Evolutionary conservation across 2,113 vertebrate species (phyloP).

Genomic region (Ophiodon elongatus): DNA sequence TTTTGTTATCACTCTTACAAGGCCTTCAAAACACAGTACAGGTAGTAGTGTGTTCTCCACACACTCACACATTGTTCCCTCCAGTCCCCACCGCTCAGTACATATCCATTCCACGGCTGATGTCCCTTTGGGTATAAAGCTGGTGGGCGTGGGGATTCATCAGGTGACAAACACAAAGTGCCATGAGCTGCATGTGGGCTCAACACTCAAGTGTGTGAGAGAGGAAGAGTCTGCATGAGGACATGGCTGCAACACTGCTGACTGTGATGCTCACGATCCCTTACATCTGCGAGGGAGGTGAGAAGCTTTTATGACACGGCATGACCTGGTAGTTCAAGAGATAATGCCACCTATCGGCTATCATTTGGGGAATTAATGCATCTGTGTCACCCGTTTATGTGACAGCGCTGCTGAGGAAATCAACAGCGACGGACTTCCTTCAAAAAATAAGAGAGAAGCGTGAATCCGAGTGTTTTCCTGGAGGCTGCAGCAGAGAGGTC

Average conservation of each 20-base stretch:
- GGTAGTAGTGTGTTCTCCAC: background rate
- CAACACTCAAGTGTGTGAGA: slow-evolving; percentile 30
- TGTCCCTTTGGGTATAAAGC: slow-evolving; percentile 14
- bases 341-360: background rate
- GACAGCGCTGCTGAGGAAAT: slow-evolving; percentile 76
- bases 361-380: background rate
- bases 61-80: background rate
- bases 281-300: slow-evolving; percentile 79
- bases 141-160: slow-evolving; percentile 66
- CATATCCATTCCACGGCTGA: slow-evolving; percentile 13
- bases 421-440: slow-evolving; percentile 73
- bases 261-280: slow-evolving; percentile 64
- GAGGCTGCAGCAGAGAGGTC: slow-evolving; percentile 75
- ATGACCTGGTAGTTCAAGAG: background rate
- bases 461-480: slow-evolving; percentile 68
- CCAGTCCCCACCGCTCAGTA: background rate
- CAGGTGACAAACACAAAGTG: slow-evolving; percentile 67
- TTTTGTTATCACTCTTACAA: background rate
- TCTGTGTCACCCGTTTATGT: slow-evolving; percentile 27
- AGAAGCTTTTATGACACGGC: slow-evolving; percentile 26
- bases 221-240: slow-evolving; percentile 41
- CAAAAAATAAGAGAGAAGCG: slow-evolving; percentile 66
- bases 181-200: slow-evolving; percentile 26
- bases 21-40: background rate
- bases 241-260: slow-evolving; percentile 71